These are phyloP conservation scores for Microtus richardsoni DNA, from an alignment of 2,113 vertebrate species.

Conservation along the genomic window DNA sequence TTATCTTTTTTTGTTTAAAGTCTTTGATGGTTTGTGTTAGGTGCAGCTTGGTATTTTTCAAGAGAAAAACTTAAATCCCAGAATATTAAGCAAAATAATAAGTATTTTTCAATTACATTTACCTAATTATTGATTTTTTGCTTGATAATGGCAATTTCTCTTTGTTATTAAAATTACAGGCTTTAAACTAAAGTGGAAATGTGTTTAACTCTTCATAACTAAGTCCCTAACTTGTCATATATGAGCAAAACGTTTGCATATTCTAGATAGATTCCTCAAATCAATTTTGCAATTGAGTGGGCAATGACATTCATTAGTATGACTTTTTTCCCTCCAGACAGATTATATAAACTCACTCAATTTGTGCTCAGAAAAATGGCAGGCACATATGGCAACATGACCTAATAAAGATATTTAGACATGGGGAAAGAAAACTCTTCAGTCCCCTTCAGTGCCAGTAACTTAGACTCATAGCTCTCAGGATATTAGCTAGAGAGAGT, in stretches of 20 bases:
- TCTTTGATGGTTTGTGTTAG: background rate
- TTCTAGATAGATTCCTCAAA: background rate
- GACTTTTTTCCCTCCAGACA: background rate
- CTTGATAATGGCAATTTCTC: background rate
- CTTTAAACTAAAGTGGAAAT: conserved; percentile 11
- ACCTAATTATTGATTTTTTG: conserved; percentile 46
- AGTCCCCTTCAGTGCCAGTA: background rate
- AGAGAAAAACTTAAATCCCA: conserved; percentile 9
- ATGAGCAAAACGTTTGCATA: too few relatives aligned
- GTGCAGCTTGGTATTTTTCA: background rate
- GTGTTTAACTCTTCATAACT: conserved; percentile 2
- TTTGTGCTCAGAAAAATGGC: conserved; percentile 47
- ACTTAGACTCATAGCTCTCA: background rate
- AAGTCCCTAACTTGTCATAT: background rate
- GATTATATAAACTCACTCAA: conserved; percentile 41
- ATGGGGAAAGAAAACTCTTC: conserved; percentile 6
- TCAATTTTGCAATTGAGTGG: conserved; percentile 48
- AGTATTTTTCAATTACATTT: conserved; percentile 51
- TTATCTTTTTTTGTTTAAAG: background rate
- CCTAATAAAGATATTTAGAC: conserved; percentile 45
- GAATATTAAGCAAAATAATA: background rate
- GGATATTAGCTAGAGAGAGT: conserved; percentile 18
- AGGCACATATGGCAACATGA: background rate
- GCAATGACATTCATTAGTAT: conserved; percentile 46
- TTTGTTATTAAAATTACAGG: conserved; percentile 26